phyloP scores from a whole-genome alignment of 2,888 invertebrate genomes.

The Brachyptera putata region DNA sequence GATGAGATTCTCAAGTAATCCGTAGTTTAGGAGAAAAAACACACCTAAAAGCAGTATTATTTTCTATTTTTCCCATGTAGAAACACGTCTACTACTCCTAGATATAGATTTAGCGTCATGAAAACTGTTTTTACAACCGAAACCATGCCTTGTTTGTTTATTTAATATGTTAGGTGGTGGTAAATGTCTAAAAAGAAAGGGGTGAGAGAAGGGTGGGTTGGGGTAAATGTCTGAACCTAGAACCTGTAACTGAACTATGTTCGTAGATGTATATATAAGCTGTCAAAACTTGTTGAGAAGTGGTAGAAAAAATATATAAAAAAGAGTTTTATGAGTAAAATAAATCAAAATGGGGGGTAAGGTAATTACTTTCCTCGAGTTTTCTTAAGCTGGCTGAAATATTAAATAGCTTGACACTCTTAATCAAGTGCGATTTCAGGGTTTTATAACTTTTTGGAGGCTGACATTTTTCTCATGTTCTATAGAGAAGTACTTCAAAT shows the following conservation, averaged over 20 bases:
- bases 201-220: no score
- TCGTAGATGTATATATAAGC: neutral
- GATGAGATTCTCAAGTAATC: no score
- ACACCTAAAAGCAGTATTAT: no score
- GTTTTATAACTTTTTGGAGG: no score
- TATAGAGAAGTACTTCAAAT: no score
- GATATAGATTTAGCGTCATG: conserved; percentile 7
- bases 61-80: no score
- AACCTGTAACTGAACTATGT: neutral
- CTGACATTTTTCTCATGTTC: no score
- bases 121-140: conserved; percentile 12
- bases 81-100: neutral
- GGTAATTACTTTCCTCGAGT: neutral
- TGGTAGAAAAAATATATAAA: neutral
- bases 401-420: no score
- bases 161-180: conserved; percentile 20
- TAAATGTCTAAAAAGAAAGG: no score
- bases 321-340: conserved; percentile 1
- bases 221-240: neutral
- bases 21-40: no score
- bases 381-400: no score
- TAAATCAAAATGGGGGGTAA: neutral
- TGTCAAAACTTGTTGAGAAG: neutral
- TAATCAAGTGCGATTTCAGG: no score
- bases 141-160: conserved; percentile 8